Evolutionary conservation across 2,888 invertebrate species (phyloP), one percentile per base, ranked within the genome.

Genomic region (Pteria penguin): DNA sequence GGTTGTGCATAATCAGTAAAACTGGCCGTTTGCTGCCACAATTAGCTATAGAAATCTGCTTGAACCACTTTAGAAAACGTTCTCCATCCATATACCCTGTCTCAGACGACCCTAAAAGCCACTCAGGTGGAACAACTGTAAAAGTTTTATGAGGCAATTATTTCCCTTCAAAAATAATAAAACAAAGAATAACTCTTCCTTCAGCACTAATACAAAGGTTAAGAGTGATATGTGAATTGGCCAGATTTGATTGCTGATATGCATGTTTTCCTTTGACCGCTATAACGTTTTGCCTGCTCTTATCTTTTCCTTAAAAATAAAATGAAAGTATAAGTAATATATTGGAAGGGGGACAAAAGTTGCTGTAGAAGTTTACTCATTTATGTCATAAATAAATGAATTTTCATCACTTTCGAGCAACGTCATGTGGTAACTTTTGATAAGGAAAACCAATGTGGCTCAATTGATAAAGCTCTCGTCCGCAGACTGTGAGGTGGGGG

Each of bases 41-140:
- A 22, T 58, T 4, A 18, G 68, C n/a, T n/a, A 57, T 3, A 68
- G 22, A 26, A 66, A 52, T 33, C n/a, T 27, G 2, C 4, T 58
- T 22, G 24, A 75, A 68, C 75, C 75, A 72, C 2, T 2, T 18
- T 1, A n/a, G 2, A 18, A 68, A 75, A 14, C 74, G 52, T 2
- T 54, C 52, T 0, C 33, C n/a, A 52, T 71, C 78, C 68, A 72
- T 78, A 32, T 78, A 75, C 2, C 78, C 72, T 31, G 55, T 33
- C 11, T 67, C 68, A 4, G 62, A 61, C 4, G 0, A 32, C 3
- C 68, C 57, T 26, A 32, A 68, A 18, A 68, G 1, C 57, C 68
- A 66, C 5, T 66, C 18, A 18, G n/a, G 32, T 3, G 69, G 77
- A 11, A 70, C 71, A 33, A 66, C 66, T 18, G 26, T 75, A 32